Base-by-base conservation (phyloP, 2,797 vertebrate genomes). In the Ambastaia sidthimunki region DNA sequence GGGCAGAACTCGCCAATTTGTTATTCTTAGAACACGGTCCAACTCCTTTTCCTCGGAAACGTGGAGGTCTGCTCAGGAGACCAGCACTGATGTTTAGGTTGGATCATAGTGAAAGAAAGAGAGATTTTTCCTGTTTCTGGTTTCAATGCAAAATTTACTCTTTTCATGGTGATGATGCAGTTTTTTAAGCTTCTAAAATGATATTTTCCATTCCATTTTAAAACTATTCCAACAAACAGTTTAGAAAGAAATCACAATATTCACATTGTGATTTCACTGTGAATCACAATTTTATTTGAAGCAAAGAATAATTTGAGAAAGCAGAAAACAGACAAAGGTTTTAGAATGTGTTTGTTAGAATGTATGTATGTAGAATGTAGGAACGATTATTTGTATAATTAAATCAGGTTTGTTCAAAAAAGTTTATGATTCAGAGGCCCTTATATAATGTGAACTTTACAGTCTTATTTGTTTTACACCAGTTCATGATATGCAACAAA, bases 131-230 rank as follows among this genome's bases (percentile, higher is more conserved):
- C 59, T 37, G 28, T 78, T 78, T 81, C 62, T 76, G 79, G 69
- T 66, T 76, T 15, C 72, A 59, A 55, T 77, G 72, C 60, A 15
- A 52, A 63, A 54, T 59, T 52, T 54, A 23, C 66, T 76, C 37
- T 85, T 81, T 86, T 80, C 57, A 60, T 84, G 74, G 80, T 76
- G 71, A 77, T 82, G 80, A 74, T 83, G 79, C 76, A 71, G 74
- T n/a, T n/a, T n/a, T n/a, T n/a, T n/a, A n/a, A n/a, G n/a, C 16
- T 7, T 12, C 55, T 3, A 1, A 59, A 23, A 13, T 59, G 21
- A 23, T 60, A 60, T 28, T 60, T 60, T 59, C 25, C 55, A 73
- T 77, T 78, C 21, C 44, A 73, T 28, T 7, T 2, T 6, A 55
- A 80, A 25, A 81, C 65, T 28, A 68, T 73, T 31, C 11, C 68